Conservation (phyloP, 2,797 vertebrate genomes). For the Labroides dimidiatus region DNA sequence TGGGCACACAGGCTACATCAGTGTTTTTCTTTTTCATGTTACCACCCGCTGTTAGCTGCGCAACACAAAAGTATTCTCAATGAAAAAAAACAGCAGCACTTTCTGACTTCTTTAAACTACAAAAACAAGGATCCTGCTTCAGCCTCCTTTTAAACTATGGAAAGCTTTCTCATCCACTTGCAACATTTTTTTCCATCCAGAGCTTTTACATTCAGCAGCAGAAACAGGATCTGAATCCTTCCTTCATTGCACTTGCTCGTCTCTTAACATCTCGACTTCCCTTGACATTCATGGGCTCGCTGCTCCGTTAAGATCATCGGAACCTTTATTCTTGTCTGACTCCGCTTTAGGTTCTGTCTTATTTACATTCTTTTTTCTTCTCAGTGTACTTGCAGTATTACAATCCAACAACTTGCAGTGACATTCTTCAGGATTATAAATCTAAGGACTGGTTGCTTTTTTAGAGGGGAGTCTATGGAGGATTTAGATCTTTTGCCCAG, state of each 20-base stretch:
- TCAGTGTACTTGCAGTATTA: constrained; percentile 53
- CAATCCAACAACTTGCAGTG: constrained; percentile 57
- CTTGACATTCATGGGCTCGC: constrained; percentile 8
- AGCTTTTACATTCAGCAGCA: constrained; percentile 38
- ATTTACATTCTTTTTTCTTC: constrained; percentile 43
- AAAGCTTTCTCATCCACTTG: background rate
- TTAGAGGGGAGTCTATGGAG: constrained; percentile 21
- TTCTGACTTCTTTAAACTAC: constrained; percentile 21
- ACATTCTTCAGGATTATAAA: constrained; percentile 23
- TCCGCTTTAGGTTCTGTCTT: constrained; percentile 25
- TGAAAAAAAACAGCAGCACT: constrained; percentile 1
- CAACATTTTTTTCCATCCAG: background rate
- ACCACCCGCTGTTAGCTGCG: constrained; percentile 19
- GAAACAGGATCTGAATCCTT: constrained; percentile 6
- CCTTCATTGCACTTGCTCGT: constrained; percentile 31
- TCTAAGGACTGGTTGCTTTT: constrained; percentile 9
- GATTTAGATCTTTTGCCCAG: background rate
- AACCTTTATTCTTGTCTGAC: constrained; percentile 29
- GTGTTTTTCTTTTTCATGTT: constrained; percentile 59
- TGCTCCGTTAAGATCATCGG: constrained; percentile 7
- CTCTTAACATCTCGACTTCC: background rate
- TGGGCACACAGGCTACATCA: constrained; percentile 52
- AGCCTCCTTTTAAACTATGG: background rate
- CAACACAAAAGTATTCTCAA: constrained; percentile 26
- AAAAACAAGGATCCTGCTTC: constrained; percentile 14